phyloP scores from a whole-genome alignment of 2,888 invertebrate genomes.

The Beris morrisii region DNA sequence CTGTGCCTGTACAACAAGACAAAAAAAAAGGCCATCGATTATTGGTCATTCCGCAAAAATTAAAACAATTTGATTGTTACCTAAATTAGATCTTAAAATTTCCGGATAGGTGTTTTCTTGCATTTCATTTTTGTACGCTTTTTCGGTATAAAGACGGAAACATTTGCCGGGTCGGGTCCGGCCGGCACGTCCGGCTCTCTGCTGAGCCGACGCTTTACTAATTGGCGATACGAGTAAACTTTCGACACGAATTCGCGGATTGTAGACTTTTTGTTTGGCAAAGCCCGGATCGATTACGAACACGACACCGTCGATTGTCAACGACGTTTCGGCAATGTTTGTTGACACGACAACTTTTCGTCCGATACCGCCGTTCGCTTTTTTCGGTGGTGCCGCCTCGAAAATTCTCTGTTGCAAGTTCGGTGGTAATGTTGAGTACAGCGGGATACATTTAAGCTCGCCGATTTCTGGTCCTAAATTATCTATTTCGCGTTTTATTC shows the following conservation, averaged over 20 bases:
- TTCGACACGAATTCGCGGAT: constrained; percentile 80
- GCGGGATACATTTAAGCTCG: constrained; percentile 95
- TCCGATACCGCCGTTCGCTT: constrained; percentile 86
- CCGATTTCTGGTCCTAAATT: constrained; percentile 96
- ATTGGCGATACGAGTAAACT: constrained; percentile 97
- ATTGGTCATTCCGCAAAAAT: neutral
- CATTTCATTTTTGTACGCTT: constrained; percentile 96
- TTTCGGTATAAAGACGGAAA: constrained; percentile 93
- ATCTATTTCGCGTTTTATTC: constrained; percentile 94
- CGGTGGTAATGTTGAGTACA: constrained; percentile 98
- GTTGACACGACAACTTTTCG: constrained; percentile 95
- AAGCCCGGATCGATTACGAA: constrained; percentile 99
- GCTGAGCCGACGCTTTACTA: constrained; percentile 98
- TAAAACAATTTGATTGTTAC: constrained; percentile 40
- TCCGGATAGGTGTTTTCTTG: constrained; percentile 99
- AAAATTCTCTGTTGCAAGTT: constrained; percentile 97
- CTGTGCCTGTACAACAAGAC: constrained; percentile 68
- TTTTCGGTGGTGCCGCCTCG: constrained; percentile 91
- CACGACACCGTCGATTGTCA: constrained; percentile 99
- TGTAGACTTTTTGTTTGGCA: constrained; percentile 93
- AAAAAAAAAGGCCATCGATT: too few relatives aligned
- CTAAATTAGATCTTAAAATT: constrained; percentile 69
- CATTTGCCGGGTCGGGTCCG: constrained; percentile 98
- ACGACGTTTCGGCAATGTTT: constrained; percentile 98
- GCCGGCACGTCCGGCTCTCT: constrained; percentile 96